Conservation (phyloP, 2,888 invertebrate genomes). For the Belgica antarctica region DNA sequence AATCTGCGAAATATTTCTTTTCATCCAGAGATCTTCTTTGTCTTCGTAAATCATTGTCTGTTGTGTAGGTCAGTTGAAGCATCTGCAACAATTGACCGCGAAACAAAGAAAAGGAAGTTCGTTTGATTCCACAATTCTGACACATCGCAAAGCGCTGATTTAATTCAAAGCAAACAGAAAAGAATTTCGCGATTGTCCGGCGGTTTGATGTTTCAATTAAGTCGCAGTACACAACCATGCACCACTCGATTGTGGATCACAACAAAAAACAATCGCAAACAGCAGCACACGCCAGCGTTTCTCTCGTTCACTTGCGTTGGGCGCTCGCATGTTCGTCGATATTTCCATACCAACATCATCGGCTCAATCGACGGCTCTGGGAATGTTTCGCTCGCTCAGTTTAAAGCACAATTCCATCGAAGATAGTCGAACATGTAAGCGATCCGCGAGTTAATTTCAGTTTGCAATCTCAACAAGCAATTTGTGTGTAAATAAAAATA, state of each 20-base stretch:
- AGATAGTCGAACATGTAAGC: conserved; percentile 3
- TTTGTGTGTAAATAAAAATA: neutral
- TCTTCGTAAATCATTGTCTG: too few relatives aligned
- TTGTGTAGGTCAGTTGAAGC: neutral
- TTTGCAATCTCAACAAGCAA: neutral
- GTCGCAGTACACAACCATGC: too few relatives aligned
- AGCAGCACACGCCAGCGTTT: neutral
- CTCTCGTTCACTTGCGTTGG: neutral
- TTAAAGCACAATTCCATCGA: neutral
- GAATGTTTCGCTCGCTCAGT: neutral
- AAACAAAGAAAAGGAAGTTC: too few relatives aligned
- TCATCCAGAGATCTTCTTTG: too few relatives aligned
- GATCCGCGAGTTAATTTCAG: neutral
- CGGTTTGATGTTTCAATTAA: neutral
- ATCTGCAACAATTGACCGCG: too few relatives aligned
- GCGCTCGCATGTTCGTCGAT: neutral
- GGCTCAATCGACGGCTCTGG: neutral
- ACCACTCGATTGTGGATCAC: too few relatives aligned
- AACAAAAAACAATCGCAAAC: neutral
- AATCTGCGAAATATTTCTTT: neutral
- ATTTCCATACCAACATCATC: neutral
- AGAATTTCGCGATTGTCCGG: neutral
- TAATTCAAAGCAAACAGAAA: too few relatives aligned
- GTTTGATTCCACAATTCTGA: too few relatives aligned
- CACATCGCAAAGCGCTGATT: too few relatives aligned